phyloP scores from a whole-genome alignment of 2,888 invertebrate species.

The Tetragnatha montana region DNA sequence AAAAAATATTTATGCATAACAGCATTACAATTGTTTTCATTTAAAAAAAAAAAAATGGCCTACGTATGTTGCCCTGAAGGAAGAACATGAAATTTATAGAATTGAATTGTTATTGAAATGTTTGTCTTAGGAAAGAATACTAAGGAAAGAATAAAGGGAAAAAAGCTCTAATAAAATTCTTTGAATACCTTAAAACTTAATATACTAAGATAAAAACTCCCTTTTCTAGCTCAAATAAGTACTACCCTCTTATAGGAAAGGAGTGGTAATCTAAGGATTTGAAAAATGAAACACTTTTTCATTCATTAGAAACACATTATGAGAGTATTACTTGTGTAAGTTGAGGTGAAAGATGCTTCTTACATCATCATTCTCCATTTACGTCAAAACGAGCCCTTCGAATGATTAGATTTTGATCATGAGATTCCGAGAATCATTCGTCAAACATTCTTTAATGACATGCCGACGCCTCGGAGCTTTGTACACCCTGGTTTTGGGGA shows the following conservation, averaged over 20 bases:
- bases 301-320: background rate
- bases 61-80: no score
- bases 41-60: no score
- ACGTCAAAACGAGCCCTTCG: slow-evolving; percentile 18
- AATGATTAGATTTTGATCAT: slow-evolving; percentile 47
- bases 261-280: background rate
- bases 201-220: no score
- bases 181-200: no score
- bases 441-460: slow-evolving; percentile 43
- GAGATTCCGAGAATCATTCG: slow-evolving; percentile 35
- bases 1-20: no score
- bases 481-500: background rate
- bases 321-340: slow-evolving; percentile 2
- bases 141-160: no score
- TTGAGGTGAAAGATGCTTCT: slow-evolving; percentile 12
- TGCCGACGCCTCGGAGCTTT: slow-evolving; percentile 4
- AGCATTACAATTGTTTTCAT: no score
- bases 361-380: slow-evolving; percentile 46
- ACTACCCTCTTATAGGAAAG: background rate
- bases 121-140: no score
- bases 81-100: no score
- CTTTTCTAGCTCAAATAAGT: no score
- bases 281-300: slow-evolving; percentile 1
- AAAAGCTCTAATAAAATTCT: no score
- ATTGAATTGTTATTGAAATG: no score